Conservation (phyloP, 2,888 invertebrate genomes). For the Aphidius colemani region DNA sequence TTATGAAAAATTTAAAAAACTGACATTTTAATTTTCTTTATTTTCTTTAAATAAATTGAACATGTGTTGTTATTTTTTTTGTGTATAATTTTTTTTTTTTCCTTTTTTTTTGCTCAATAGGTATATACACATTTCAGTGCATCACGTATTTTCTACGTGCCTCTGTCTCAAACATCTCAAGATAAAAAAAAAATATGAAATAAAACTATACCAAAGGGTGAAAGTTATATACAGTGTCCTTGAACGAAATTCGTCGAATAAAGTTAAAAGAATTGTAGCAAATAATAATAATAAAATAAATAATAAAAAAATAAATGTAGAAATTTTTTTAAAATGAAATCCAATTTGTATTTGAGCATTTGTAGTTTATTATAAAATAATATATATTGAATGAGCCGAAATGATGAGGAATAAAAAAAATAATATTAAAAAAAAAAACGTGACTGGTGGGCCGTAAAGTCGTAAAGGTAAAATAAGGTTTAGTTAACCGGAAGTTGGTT, state of each 20-base stretch:
- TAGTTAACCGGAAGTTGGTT: constrained; percentile 53
- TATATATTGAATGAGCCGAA: too few species aligned
- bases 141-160: constrained; percentile 6
- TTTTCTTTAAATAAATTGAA: neutral
- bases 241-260: constrained; percentile 6
- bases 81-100: neutral
- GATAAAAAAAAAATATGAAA: neutral
- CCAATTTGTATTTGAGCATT: too few species aligned
- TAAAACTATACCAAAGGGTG: constrained; percentile 4
- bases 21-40: neutral
- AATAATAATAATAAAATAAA: neutral
- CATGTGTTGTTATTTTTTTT: neutral
- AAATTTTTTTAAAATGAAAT: neutral
- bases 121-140: neutral
- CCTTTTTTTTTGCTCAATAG: neutral
- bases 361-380: too few species aligned
- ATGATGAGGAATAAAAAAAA: too few species aligned
- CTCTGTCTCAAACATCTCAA: neutral
- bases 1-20: too few species aligned
- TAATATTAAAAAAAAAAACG: too few species aligned
- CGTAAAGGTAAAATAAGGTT: constrained; percentile 44
- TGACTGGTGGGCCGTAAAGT: constrained; percentile 40
- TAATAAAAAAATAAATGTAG: neutral
- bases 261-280: neutral
- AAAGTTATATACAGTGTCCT: constrained; percentile 8